These are phyloP conservation scores for Sebastes alutus DNA, from an alignment of 2,797 vertebrate species.

Conservation along the genomic window DNA sequence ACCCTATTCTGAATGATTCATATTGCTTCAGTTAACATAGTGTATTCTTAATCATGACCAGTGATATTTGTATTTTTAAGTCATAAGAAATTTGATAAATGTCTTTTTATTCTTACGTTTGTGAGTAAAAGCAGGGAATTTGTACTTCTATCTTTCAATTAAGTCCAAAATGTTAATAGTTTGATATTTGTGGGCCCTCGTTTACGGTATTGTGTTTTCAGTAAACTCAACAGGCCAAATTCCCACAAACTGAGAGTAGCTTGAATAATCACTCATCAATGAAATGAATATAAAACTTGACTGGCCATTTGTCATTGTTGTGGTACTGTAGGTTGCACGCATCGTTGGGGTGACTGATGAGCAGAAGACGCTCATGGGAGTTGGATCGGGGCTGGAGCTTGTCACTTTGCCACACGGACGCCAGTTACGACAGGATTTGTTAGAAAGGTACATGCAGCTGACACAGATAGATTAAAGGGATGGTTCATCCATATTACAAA, in stretches of 20 bases:
- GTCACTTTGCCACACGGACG: slow-evolving; percentile 89
- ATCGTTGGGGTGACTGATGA: slow-evolving; percentile 83
- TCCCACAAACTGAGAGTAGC: neutral
- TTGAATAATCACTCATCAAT: neutral
- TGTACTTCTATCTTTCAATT: neutral
- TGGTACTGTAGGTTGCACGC: slow-evolving; percentile 79
- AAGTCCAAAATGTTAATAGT: neutral
- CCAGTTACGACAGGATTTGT: slow-evolving; percentile 85
- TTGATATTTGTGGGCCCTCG: neutral
- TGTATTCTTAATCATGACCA: neutral
- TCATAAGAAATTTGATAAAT: neutral
- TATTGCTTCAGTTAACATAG: neutral
- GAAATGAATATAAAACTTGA: neutral
- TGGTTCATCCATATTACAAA: neutral
- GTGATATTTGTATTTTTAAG: neutral
- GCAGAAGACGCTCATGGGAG: slow-evolving; percentile 86
- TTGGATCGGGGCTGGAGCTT: slow-evolving; percentile 88
- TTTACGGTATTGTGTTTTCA: neutral
- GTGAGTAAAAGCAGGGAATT: too few species aligned
- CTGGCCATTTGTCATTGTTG: neutral
- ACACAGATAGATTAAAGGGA: neutral
- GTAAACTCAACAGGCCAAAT: neutral
- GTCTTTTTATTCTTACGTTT: neutral
- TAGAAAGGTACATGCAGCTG: slow-evolving; percentile 83
- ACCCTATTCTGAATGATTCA: neutral